Evolutionary conservation across 2,888 invertebrate species (phyloP), one percentile per base, ranked within the genome.

Genomic region (Nysson spinosus): DNA sequence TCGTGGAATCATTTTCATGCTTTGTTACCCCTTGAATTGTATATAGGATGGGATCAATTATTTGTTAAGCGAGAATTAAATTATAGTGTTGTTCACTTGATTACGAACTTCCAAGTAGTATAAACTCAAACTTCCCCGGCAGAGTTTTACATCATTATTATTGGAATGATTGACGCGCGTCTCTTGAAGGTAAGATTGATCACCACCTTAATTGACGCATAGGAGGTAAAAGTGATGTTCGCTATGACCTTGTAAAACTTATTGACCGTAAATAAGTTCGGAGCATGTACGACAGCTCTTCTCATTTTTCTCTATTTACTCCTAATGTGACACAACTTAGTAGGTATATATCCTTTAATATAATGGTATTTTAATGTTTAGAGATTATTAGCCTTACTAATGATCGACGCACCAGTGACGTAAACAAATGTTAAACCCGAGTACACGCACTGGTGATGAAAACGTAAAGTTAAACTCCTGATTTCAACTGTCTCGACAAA

Each of bases 191-290:
- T 6, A 55, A 57, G 69, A 72, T 61, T 26, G 55, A 72, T 72
- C 61, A 37, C 57, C 26, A 20, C 16, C 69, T 61, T 65, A 69
- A 72, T 72, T 65, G 65, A 69, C 42, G 57, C 60, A 49, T 49
- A 55, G 50, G 35, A 5, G 11, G 11, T 37, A 44, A 51, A 42
- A 47, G 34, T 51, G 56, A 60, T 55, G 11, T 22, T 12, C 35
- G 34, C n/a, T n/a, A 4, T 42, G 42, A 32, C 46, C 34, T n/a
- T n/a, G n/a, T n/a, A n/a, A n/a, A n/a, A n/a, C n/a, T 42, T 24
- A 16, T 54, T 42, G 34, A 5, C 16, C 35, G 42, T 40, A 56
- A 69, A 69, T 56, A 40, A 20, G n/a, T n/a, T n/a, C n/a, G n/a
- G n/a, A n/a, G n/a, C n/a, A n/a, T n/a, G n/a, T n/a, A n/a, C n/a